Percentiles rank a stretch among this genome's conserved stretches.
Conservation (phyloP, 2,113 vertebrate genomes). For the Salvelinus sp. region DNA sequence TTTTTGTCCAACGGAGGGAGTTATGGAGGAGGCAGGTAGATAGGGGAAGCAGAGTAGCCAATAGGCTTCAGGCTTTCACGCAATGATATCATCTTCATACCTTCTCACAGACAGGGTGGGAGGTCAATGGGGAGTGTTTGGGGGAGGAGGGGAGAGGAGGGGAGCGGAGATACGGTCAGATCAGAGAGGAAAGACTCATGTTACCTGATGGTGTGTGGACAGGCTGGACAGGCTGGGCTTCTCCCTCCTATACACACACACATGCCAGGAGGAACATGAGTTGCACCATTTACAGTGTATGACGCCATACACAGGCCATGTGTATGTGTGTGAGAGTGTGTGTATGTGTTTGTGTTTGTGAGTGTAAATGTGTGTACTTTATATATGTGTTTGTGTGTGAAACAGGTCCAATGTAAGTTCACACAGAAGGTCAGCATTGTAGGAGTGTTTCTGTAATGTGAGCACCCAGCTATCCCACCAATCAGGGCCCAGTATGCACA, state of each 20-base stretch:
- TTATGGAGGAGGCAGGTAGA: neutral
- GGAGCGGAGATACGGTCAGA: constrained; percentile 3
- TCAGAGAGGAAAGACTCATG: constrained; percentile 40
- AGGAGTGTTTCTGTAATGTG: constrained; percentile 7
- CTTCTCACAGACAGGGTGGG: constrained; percentile 18
- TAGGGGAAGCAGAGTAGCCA: neutral
- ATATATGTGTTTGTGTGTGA: constrained; percentile 12
- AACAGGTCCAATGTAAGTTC: constrained; percentile 11
- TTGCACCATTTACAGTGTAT: constrained; percentile 28
- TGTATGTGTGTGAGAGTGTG: neutral
- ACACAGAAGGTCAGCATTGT: constrained; percentile 36
- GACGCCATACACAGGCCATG: constrained; percentile 27
- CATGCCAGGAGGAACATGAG: neutral
- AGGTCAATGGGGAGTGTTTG: constrained; percentile 18
- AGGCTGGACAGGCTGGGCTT: constrained; percentile 4
- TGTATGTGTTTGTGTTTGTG: constrained; percentile 16
- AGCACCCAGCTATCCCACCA: neutral
- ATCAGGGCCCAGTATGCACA: no score
- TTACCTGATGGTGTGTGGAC: constrained; percentile 19
- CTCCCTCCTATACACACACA: constrained; percentile 1
- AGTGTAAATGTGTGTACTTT: constrained; percentile 24
- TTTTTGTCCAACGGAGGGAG: constrained; percentile 29
- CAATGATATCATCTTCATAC: constrained; percentile 47
- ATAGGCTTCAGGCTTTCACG: constrained; percentile 19
- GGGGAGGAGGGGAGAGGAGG: neutral